Evolutionary conservation across 2,888 invertebrate genomes (phyloP).

Genomic region (Sicus ferrugineus): DNA sequence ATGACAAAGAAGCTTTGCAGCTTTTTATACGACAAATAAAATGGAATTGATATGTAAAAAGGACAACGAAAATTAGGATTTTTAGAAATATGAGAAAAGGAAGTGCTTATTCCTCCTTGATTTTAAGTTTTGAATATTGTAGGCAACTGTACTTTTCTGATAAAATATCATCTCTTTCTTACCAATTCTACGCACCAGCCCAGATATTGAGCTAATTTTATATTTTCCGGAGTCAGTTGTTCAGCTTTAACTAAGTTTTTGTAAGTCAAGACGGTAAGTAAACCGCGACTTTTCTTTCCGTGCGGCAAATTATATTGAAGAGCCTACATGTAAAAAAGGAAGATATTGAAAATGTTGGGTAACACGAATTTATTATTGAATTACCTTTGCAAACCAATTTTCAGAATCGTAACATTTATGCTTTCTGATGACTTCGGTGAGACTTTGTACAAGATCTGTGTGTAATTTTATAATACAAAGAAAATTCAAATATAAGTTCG

Average conservation of each 20-base stretch:
- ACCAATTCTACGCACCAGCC: constrained; percentile 98
- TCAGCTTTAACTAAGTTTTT: constrained; percentile 74
- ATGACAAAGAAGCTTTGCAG: constrained; percentile 66
- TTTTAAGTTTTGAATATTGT: no score
- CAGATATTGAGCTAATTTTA: constrained; percentile 81
- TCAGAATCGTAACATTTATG: constrained; percentile 81
- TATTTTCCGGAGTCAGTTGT: constrained; percentile 77
- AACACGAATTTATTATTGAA: not conserved
- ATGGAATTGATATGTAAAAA: not conserved
- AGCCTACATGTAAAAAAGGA: constrained; percentile 66
- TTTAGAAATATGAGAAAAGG: not conserved
- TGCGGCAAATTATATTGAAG: constrained; percentile 91
- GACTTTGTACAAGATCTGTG: constrained; percentile 80
- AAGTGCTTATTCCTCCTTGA: no score
- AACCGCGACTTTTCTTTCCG: constrained; percentile 85
- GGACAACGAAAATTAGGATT: not conserved
- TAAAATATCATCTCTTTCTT: not conserved
- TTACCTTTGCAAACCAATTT: constrained; percentile 82
- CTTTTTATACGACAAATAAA: not conserved
- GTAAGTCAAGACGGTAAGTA: constrained; percentile 78
- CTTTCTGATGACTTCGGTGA: constrained; percentile 79
- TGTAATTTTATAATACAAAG: not conserved
- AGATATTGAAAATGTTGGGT: not conserved
- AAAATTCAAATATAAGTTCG: not conserved
- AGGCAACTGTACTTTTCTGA: no score